Base-by-base conservation (phyloP, 1,140 invertebrate genomes). In the Drosophila punjabiensis region DNA sequence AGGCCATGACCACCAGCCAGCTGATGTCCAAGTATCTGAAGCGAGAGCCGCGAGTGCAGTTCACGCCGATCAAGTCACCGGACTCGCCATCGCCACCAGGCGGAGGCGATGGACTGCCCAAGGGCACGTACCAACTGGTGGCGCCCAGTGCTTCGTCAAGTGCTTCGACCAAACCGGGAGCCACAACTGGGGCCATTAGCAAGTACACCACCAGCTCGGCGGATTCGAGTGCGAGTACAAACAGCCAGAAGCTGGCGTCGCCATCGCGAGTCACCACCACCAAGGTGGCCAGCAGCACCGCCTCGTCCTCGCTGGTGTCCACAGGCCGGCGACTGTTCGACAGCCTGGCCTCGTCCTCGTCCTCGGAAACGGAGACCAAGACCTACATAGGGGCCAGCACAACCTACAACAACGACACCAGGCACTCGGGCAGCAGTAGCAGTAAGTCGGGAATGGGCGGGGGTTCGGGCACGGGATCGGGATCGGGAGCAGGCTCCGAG, bases 21-120 rank as follows among this genome's bases (percentile, higher is more conserved):
- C 73, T 93, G 45, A 93, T 93, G 92, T 93, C 92, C 4, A 93
- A 93, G 50, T 93, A 93, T 79, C 68, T 93, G 7, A 93, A 93
- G 59, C 79, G 92, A 8, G 92, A 93, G 50, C 92, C 92, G 16
- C 78, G 92, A 5, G 92, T 93, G 1, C 89, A 93, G 50, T 93
- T 93, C 5, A 93, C 92, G 20, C 92, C 92, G 1, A 93, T 93
- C 18, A 93, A 93, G 68, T 93, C 92, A 20, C 92, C 92, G n/a
- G 92, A 92, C 28, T 92, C 92, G 1, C 92, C 92, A 7, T 93
- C 92, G 8, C 92, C 92, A 43, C 92, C 92, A 7, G 84, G 80
- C n/a, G 89, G 82, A 11, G 59, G 91, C 11, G 89, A 92, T 65
- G 82, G 83, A 7, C 62, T 93, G 48, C 91, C 91, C 11, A 91